Evolutionary conservation across 2,888 invertebrate species (phyloP), one percentile per base, ranked within the genome.

Genomic region (Quadriops clusia): DNA sequence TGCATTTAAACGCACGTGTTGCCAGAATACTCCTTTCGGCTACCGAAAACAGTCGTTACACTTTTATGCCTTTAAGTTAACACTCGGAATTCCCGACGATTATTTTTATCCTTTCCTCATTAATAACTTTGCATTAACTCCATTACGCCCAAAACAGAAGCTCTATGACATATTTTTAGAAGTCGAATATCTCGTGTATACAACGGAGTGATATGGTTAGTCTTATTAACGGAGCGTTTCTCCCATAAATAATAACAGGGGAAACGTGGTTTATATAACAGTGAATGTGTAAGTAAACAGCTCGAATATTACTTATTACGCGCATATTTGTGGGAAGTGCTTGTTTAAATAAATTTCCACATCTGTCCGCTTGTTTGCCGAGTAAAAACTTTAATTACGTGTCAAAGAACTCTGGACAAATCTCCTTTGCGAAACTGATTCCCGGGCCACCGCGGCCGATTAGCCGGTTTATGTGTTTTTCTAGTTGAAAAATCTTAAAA

Each of bases 201-300:
- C 24, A 36, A 36, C 37, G 37, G 24, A 35, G 30, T 37, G 33
- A 39, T 38, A 38, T 43, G 43, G 41, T 43, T 42, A 42, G 37
- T 40, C 40, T 43, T 40, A 38, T 23, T 38, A 42, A 40, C 37
- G 24, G 24, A 27, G 30, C 33, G 32, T 36, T 41, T 42, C 42
- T 40, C 42, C 42, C 37, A 42, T 39, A 37, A 39, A 43, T 38
- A 44, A 43, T 43, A 43, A 45, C 45, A 44, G 38, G 38, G 43
- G 43, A 45, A 45, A 45, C 39, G 37, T 45, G 41, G 43, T 45
- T 43, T 45, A 45, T 38, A 41, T 39, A 40, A 45, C 37, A 38
- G 36, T 37, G 32, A 36, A 35, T 40, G 30, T 37, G 30, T 33
- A 37, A 31, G 28, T 33, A 30, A 26, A 33, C 27, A 12, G 23